Evolutionary conservation across 1,140 invertebrate genomes (phyloP).

Genomic region (Notospermus geniculatus): DNA sequence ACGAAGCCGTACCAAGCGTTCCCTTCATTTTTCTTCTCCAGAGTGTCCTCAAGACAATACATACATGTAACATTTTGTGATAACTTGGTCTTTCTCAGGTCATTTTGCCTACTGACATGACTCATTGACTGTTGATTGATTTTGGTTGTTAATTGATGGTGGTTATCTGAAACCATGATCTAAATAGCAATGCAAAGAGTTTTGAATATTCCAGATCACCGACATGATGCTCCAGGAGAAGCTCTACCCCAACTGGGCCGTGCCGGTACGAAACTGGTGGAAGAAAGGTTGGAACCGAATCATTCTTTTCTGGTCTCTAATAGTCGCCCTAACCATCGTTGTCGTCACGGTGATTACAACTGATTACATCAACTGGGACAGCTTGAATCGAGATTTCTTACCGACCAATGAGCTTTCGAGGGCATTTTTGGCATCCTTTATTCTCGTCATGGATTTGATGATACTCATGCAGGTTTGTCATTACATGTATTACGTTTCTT

Average conservation of each 20-base stretch:
- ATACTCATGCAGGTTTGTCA: conserved; percentile 61
- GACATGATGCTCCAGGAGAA: conserved; percentile 65
- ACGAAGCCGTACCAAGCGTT: no score
- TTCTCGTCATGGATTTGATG: conserved; percentile 62
- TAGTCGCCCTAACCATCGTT: conserved; percentile 53
- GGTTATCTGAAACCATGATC: no score
- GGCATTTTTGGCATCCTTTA: conserved; percentile 61
- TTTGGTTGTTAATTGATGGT: no score
- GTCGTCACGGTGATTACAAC: conserved; percentile 61
- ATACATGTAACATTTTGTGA: no score
- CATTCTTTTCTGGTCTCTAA: conserved; percentile 60
- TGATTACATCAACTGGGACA: conserved; percentile 61
- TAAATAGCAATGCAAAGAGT: no score
- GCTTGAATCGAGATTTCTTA: conserved; percentile 59
- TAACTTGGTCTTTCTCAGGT: no score
- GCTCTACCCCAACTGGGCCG: conserved; percentile 60
- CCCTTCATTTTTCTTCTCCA: no score
- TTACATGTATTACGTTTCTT: no score
- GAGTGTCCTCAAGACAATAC: no score
- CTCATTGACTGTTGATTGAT: no score
- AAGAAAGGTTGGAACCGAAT: conserved; percentile 56
- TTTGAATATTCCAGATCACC: conserved; percentile 55
- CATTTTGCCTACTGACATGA: no score
- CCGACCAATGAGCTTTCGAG: conserved; percentile 61
- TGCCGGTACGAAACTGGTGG: conserved; percentile 55